These are phyloP conservation scores for Cheilosia impressa DNA, from an alignment of 2,888 invertebrate species.

Conservation along the genomic window DNA sequence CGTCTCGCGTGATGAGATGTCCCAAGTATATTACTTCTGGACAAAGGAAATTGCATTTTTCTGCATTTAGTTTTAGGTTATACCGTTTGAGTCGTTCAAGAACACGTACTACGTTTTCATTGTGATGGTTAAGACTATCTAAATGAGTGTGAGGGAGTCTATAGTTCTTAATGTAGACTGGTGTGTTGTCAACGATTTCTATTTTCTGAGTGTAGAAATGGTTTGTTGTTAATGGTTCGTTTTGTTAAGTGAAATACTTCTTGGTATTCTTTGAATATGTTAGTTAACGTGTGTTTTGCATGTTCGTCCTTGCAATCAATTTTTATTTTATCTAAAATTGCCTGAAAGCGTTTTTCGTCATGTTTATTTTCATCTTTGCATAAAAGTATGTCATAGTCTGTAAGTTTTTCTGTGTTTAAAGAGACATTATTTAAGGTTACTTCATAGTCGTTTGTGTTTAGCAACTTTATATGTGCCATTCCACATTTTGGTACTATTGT, in stretches of 20 bases:
- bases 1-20: conserved; percentile 69
- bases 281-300: neutral
- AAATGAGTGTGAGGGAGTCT: too few species aligned
- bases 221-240: neutral
- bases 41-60: conserved; percentile 61
- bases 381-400: neutral
- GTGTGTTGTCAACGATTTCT: conserved; percentile 27
- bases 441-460: conserved; percentile 7
- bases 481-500: conserved; percentile 11
- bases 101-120: conserved; percentile 48
- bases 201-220: conserved; percentile 28
- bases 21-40: conserved; percentile 73
- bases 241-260: too few species aligned
- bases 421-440: neutral
- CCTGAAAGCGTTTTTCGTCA: neutral
- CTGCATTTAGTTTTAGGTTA: conserved; percentile 61
- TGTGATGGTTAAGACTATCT: conserved; percentile 63
- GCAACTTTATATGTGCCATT: conserved; percentile 5
- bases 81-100: conserved; percentile 49
- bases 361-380: neutral
- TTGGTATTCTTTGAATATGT: conserved; percentile 6
- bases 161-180: too few species aligned
- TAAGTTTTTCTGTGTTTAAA: neutral
- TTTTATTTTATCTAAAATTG: neutral
- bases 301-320: neutral